Percentiles rank a stretch among this genome's conserved stretches.
Conservation (phyloP, 2,797 vertebrate genomes). For the Chrysocyon brachyurus region DNA sequence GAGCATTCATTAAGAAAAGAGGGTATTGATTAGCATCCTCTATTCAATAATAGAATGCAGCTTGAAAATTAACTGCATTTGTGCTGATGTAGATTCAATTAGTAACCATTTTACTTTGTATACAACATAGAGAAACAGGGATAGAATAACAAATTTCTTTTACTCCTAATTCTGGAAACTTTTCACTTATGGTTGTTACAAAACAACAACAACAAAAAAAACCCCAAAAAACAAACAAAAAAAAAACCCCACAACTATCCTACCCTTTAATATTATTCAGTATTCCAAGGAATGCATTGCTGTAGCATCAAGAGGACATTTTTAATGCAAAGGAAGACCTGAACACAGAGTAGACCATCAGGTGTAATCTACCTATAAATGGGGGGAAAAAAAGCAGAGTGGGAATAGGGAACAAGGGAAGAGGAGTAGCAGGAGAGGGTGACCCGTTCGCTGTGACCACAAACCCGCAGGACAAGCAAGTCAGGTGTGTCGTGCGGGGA, state of each 20-base stretch:
- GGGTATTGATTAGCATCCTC: neutral
- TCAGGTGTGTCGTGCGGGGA: rapidly evolving
- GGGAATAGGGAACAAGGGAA: neutral
- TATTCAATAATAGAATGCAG: neutral
- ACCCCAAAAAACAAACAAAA: too few relatives aligned
- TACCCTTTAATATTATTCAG: neutral
- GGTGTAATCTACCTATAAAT: neutral
- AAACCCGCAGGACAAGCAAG: neutral
- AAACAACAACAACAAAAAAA: neutral
- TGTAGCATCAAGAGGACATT: neutral
- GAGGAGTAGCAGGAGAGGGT: rapidly evolving
- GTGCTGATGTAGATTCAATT: neutral
- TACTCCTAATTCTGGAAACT: neutral
- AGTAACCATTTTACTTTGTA: neutral
- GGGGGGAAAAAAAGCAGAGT: neutral
- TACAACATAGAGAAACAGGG: neutral
- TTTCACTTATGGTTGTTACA: neutral
- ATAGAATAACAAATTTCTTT: neutral
- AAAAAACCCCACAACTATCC: neutral
- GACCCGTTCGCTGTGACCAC: neutral
- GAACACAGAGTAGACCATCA: neutral
- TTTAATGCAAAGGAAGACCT: neutral
- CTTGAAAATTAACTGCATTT: neutral
- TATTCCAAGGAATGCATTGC: neutral
- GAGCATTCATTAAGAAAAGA: neutral